Percentiles rank a stretch among this genome's conserved stretches.
Conservation (phyloP, 2,113 vertebrate species). For the Neodontobutis hainanensis region DNA sequence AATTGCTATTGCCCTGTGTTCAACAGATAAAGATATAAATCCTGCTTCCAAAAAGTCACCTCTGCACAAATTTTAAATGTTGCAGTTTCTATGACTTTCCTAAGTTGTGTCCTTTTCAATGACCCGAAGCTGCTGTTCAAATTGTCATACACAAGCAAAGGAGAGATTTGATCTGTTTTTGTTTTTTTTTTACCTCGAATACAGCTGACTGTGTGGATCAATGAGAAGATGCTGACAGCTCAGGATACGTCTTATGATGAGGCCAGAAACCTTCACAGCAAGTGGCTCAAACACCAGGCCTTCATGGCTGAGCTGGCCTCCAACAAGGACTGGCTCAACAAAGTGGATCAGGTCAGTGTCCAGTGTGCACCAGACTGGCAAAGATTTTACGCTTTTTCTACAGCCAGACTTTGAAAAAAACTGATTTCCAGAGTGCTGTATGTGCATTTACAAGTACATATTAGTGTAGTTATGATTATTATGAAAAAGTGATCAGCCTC, state of each 20-base stretch:
- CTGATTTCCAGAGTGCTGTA: neutral
- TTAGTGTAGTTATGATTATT: too few relatives aligned
- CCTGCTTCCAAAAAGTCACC: conserved; percentile 31
- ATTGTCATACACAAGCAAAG: neutral
- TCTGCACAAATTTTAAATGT: conserved; percentile 16
- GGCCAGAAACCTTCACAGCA: conserved; percentile 89
- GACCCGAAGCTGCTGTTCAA: neutral
- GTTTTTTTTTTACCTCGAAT: neutral
- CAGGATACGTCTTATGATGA: conserved; percentile 92
- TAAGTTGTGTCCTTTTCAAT: conserved; percentile 11
- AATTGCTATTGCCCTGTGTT: conserved; percentile 39
- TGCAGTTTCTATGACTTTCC: conserved; percentile 35
- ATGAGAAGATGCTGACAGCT: conserved; percentile 95
- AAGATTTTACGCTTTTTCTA: neutral
- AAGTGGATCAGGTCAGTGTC: conserved; percentile 81
- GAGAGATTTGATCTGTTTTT: neutral
- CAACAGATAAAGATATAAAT: conserved; percentile 45
- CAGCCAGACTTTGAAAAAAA: neutral
- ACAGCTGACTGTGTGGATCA: conserved; percentile 93
- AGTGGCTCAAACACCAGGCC: conserved; percentile 95
- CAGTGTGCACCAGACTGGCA: neutral
- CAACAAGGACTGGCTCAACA: conserved; percentile 90
- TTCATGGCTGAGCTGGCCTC: conserved; percentile 93
- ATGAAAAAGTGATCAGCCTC: too few relatives aligned
- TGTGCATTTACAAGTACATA: neutral